Evolutionary conservation across 2,888 invertebrate genomes (phyloP).

Genomic region (Aphodius sticticus): DNA sequence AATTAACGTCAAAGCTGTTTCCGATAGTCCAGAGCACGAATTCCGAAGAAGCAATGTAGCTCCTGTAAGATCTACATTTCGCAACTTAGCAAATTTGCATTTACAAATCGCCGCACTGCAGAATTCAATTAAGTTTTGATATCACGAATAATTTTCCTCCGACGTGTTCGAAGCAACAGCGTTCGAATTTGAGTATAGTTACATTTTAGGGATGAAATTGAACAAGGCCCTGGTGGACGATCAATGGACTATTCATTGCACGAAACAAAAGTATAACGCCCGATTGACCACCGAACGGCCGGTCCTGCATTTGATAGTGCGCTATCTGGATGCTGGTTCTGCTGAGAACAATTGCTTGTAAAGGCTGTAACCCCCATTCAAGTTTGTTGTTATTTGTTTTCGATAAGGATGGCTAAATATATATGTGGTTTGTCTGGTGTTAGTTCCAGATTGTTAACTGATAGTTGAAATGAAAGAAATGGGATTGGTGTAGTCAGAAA

Average conservation of each 20-base stretch:
- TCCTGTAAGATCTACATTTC: too few relatives aligned
- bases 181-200: not conserved
- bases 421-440: too few relatives aligned
- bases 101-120: not conserved
- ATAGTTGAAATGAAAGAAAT: too few relatives aligned
- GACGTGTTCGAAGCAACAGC: not conserved
- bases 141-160: not conserved
- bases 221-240: not conserved
- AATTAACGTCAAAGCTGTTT: not conserved
- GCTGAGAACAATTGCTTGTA: not conserved
- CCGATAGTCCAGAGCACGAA: not conserved
- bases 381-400: not conserved
- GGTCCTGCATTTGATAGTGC: not conserved
- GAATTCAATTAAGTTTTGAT: not conserved
- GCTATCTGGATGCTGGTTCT: not conserved
- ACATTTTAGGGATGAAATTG: not conserved
- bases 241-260: not conserved
- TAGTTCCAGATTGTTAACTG: too few relatives aligned
- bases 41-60: not conserved
- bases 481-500: too few relatives aligned
- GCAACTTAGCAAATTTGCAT: not conserved
- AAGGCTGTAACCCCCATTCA: not conserved
- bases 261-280: not conserved
- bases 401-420: not conserved
- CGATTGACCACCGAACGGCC: not conserved